Evolutionary conservation across 2,888 invertebrate species (phyloP), one percentile per base, ranked within the genome.

Genomic region (Lypha dubia): DNA sequence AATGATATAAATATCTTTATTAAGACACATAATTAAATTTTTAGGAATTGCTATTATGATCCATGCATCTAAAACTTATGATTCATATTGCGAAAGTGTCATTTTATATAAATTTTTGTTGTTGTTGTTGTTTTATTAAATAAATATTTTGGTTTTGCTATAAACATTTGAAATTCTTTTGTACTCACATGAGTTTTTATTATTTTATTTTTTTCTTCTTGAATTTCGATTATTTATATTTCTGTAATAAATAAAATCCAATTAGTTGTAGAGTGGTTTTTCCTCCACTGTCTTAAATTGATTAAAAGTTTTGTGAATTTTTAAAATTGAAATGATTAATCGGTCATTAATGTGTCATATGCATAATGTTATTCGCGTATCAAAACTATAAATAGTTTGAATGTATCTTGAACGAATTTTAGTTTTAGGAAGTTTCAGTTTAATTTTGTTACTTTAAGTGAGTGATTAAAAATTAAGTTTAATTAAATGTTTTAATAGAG

Each of bases 31-130:
- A 20, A 32, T 60, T 62, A 62, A 44, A 17, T 41, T 63, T 70
- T 79, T 17, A 53, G 44, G 46, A 75, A 75, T 65, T 49, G 35
- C 28, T 53, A 63, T n/a, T 41, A 32, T 56, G 75, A 56, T 75
- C 35, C 63, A 20, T 20, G 3, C 15, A 51, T 24, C 24, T 17
- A 38, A 51, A 44, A 41, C 49, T 17, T 17, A 56, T 79, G 79
- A 79, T 65, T 79, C 79, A 79, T 65, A 17, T 28, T 28, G 24
- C 17, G 20, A 73, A 73, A 73, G 65, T 73, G 65, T 65, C 73
- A 73, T 65, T 46, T 79, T 35, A 67, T 17, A 24, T 4, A 44
- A 63, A n/a, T n/a, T n/a, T n/a, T n/a, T n/a, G n/a, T 41, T 62
- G 5, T 41, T 70, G 22, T 49, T 5, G 2, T 32, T 58, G 13